phyloP scores from a whole-genome alignment of 2,113 vertebrate species.

The Danio rerio region GRCz12tu NC_133193.1:25214001-25214500 shows the following conservation, averaged over 20 bases:
- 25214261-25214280: slow-evolving; percentile 88
- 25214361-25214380: slow-evolving; percentile 71
- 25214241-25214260: slow-evolving; percentile 81
- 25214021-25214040: neutral
- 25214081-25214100: slow-evolving; percentile 42
- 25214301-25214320: slow-evolving; percentile 74
- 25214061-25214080: slow-evolving; percentile 13
- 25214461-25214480: slow-evolving; percentile 76
- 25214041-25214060: neutral
- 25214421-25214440: slow-evolving; percentile 72
- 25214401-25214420: slow-evolving; percentile 68
- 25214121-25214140: slow-evolving; percentile 40
- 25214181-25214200: slow-evolving; percentile 71
- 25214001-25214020: neutral
- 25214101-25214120: slow-evolving; percentile 46
- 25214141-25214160: slow-evolving; percentile 63
- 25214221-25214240: slow-evolving; percentile 83
- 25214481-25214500: slow-evolving; percentile 47
- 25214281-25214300: slow-evolving; percentile 78
- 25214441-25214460: slow-evolving; percentile 82
- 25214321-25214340: slow-evolving; percentile 75
- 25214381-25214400: slow-evolving; percentile 68
- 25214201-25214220: slow-evolving; percentile 77
- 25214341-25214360: slow-evolving; percentile 79
- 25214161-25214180: slow-evolving; percentile 51